Conservation (phyloP, 2,888 invertebrate species). For the Dromius quadrimaculatus region DNA sequence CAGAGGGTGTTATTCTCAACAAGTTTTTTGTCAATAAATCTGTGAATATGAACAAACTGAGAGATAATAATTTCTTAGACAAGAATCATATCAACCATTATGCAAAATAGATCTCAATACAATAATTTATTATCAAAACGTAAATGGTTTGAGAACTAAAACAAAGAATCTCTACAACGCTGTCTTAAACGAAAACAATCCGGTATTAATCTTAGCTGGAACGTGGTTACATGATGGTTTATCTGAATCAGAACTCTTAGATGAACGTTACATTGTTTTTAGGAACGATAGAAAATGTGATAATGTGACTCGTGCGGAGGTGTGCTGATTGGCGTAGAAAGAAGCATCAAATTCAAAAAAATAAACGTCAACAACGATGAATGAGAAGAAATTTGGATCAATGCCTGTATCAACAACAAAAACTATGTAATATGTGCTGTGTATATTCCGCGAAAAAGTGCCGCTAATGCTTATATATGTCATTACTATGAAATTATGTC, state of each 20-base stretch:
- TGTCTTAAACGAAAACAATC: no score
- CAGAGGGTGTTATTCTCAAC: neutral
- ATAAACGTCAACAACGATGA: neutral
- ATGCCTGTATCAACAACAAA: neutral
- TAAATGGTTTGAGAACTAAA: no score
- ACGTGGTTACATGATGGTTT: neutral
- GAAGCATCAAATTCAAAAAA: neutral
- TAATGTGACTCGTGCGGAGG: neutral
- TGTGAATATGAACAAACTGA: neutral
- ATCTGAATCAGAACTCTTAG: neutral
- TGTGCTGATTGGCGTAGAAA: neutral
- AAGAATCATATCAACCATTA: neutral
- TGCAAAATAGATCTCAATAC: no score
- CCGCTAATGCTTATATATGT: no score
- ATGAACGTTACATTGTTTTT: no score
- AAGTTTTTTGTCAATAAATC: neutral
- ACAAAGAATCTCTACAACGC: no score
- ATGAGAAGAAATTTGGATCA: neutral
- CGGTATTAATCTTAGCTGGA: neutral
- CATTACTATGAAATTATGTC: no score
- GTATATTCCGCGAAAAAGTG: no score
- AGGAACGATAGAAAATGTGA: neutral
- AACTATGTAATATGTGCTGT: no score
- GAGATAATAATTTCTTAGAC: neutral
- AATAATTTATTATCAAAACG: no score